Conservation (phyloP, 2,113 vertebrate species). For the Bos javanicus region DNA sequence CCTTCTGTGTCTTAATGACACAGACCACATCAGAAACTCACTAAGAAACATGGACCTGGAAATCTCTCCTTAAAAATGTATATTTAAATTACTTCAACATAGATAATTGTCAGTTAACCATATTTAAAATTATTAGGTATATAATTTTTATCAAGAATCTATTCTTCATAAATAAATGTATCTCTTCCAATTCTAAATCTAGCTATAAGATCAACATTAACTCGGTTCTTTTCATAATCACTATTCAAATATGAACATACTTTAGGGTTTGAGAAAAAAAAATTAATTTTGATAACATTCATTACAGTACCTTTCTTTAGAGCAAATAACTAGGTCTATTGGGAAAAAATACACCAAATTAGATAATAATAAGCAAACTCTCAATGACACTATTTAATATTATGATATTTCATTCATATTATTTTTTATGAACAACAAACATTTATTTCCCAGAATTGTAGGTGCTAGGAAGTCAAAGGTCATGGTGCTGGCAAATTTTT, state of each 20-base stretch:
- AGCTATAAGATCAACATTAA: not conserved
- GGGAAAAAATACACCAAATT: not conserved
- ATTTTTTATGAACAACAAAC: not conserved
- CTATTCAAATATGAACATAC: not conserved
- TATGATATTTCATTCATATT: not conserved
- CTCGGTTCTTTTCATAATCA: not conserved
- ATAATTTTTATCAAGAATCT: not conserved
- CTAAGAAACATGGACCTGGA: not conserved
- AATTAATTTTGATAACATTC: not conserved
- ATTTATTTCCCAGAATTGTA: not conserved
- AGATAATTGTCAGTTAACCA: not conserved
- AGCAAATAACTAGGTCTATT: not conserved
- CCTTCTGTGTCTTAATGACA: slow-evolving; percentile 19
- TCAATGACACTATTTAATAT: not conserved
- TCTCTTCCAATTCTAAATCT: not conserved
- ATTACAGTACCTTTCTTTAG: not conserved
- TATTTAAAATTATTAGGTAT: not conserved
- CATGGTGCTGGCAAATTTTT: not conserved
- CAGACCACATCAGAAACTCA: not conserved
- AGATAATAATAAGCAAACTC: not conserved
- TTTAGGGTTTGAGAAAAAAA: not conserved
- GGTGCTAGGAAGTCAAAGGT: not conserved
- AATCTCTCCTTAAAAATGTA: not conserved
- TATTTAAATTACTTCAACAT: not conserved
- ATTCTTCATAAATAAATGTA: not conserved